Conservation (phyloP, 2,888 invertebrate genomes). For the Hypercompe scribonia region DNA sequence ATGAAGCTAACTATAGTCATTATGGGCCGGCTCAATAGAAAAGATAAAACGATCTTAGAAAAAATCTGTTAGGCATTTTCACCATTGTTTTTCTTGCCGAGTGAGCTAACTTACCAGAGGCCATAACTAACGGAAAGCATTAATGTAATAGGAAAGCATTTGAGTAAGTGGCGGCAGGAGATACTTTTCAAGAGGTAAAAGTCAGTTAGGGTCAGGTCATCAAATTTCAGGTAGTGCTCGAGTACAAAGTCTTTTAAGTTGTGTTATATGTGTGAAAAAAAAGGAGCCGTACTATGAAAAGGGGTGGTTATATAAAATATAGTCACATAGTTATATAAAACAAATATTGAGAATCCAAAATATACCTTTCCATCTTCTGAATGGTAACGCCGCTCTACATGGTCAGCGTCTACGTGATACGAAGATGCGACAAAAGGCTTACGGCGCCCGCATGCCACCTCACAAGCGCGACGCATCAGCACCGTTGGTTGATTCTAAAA, state of each 20-base stretch:
- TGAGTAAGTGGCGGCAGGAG: neutral
- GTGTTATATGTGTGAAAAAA: neutral
- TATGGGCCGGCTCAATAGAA: neutral
- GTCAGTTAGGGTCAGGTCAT: neutral
- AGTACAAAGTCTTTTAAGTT: neutral
- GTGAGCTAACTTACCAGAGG: no score
- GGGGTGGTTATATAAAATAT: neutral
- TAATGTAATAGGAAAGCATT: neutral
- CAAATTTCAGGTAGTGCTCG: neutral
- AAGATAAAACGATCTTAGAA: neutral
- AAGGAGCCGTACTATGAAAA: neutral
- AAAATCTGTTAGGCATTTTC: neutral
- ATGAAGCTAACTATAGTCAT: no score
- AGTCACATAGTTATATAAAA: neutral
- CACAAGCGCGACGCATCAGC: constrained; percentile 77
- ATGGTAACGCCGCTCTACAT: constrained; percentile 63
- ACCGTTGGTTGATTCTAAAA: constrained; percentile 71
- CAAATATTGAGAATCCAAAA: constrained; percentile 13
- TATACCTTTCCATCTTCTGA: constrained; percentile 76
- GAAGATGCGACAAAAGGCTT: constrained; percentile 68
- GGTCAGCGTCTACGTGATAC: constrained; percentile 58
- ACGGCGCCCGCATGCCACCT: constrained; percentile 71
- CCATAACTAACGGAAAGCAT: neutral
- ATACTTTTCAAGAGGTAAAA: no score
- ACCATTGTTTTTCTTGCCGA: no score